Percentiles rank a stretch among this genome's conserved stretches.
phyloP scores from a whole-genome alignment of 2,888 invertebrate species.

The Eledone cirrhosa region DNA sequence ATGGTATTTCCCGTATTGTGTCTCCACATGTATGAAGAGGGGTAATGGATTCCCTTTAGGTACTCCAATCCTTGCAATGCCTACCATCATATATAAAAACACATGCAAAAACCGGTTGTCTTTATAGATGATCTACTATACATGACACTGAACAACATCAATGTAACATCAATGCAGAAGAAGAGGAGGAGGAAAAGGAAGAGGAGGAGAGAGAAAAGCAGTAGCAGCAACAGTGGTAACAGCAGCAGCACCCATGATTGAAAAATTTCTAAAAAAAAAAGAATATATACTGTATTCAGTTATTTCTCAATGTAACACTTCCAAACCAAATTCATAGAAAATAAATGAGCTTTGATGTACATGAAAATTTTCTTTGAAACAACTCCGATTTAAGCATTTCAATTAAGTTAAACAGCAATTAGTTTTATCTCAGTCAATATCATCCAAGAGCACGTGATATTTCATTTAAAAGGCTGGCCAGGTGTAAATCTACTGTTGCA shows the following conservation, averaged over 20 bases:
- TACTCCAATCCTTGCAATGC: conserved; percentile 26
- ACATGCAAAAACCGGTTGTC: conserved; percentile 3
- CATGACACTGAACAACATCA: not conserved
- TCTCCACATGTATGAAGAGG: conserved; percentile 20
- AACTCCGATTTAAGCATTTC: conserved; percentile 3
- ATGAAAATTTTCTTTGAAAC: too few species aligned
- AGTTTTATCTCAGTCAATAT: too few species aligned
- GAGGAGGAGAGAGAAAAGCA: not conserved
- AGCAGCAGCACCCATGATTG: conserved; percentile 1
- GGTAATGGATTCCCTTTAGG: conserved; percentile 22
- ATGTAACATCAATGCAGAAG: not conserved
- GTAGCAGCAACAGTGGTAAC: not conserved
- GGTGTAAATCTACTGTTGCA: conserved; percentile 25
- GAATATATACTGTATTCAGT: conserved; percentile 5
- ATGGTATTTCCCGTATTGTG: conserved; percentile 23
- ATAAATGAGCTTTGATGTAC: not conserved
- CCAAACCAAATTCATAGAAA: not conserved
- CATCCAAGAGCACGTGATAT: not conserved
- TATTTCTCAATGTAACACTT: conserved; percentile 11
- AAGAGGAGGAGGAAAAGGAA: not conserved
- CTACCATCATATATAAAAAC: conserved; percentile 21
- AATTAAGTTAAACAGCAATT: not conserved
- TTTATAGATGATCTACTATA: too few species aligned
- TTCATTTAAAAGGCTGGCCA: not conserved
- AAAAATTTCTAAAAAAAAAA: not conserved